These are phyloP conservation scores for Mastacembelus armatus DNA, from an alignment of 2,797 vertebrate genomes.

Conservation along the genomic window DNA sequence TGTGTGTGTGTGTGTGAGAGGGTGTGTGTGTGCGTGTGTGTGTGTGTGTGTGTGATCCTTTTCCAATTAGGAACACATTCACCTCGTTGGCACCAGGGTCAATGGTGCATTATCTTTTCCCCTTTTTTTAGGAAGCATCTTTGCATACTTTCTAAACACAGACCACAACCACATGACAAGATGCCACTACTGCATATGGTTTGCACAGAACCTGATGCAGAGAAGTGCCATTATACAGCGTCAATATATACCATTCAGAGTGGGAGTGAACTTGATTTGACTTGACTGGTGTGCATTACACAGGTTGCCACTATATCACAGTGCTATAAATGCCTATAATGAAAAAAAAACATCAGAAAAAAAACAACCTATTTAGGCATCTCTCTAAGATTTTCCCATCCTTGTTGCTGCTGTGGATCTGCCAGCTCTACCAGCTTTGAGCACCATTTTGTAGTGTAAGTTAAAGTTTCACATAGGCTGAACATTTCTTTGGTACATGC, in stretches of 20 bases:
- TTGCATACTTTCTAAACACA: conserved; percentile 12
- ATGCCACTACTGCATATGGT: conserved; percentile 1
- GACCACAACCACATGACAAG: conserved; percentile 2
- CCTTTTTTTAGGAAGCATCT: conserved; percentile 40
- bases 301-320: too few species aligned
- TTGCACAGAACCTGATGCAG: background rate
- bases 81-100: conserved; percentile 56
- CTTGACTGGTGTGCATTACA: too few species aligned
- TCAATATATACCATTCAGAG: too few species aligned
- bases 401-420: background rate
- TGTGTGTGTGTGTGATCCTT: conserved; percentile 31
- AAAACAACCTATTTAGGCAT: background rate
- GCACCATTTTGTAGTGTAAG: background rate
- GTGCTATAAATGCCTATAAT: too few species aligned
- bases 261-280: too few species aligned
- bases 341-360: too few species aligned
- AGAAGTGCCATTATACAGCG: background rate
- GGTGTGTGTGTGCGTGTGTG: background rate
- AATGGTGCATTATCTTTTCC: conserved; percentile 46
- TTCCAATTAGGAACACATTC: conserved; percentile 66
- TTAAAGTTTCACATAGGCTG: conserved; percentile 6
- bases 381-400: background rate
- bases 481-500: background rate
- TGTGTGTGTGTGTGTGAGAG: conserved; percentile 4
- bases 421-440: background rate